phyloP scores from a whole-genome alignment of 2,113 vertebrate species.

The Cyphomyrus plagiostoma region DNA sequence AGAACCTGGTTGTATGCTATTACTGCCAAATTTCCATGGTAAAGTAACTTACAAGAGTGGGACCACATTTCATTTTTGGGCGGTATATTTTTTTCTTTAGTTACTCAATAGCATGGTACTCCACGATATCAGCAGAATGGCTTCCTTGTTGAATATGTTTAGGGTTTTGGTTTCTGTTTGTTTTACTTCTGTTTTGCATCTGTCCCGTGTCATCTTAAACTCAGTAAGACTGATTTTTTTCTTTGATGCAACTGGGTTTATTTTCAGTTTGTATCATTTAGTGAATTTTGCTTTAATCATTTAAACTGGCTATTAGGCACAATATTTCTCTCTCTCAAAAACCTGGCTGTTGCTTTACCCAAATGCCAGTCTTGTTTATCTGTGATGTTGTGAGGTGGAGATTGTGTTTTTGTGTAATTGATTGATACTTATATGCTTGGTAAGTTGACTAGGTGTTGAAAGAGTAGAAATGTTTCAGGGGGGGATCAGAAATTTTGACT shows the following conservation, averaged over 20 bases:
- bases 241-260: neutral
- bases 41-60: neutral
- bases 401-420: neutral
- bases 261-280: neutral
- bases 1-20: neutral
- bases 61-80: neutral
- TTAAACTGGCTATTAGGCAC: neutral
- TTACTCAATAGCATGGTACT: neutral
- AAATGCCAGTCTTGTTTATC: neutral
- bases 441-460: neutral
- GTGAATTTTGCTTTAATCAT: neutral
- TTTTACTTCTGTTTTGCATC: neutral
- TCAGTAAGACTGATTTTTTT: neutral
- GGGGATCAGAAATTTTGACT: neutral
- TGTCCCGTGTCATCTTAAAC: neutral
- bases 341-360: neutral
- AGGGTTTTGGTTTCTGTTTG: neutral
- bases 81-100: neutral
- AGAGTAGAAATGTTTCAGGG: neutral
- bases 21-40: neutral
- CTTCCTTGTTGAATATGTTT: neutral
- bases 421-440: neutral
- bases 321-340: neutral
- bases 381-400: neutral
- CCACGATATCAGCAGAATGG: neutral